phyloP scores from a whole-genome alignment of 2,888 invertebrate species.

The Hoplodrina blanda region DNA sequence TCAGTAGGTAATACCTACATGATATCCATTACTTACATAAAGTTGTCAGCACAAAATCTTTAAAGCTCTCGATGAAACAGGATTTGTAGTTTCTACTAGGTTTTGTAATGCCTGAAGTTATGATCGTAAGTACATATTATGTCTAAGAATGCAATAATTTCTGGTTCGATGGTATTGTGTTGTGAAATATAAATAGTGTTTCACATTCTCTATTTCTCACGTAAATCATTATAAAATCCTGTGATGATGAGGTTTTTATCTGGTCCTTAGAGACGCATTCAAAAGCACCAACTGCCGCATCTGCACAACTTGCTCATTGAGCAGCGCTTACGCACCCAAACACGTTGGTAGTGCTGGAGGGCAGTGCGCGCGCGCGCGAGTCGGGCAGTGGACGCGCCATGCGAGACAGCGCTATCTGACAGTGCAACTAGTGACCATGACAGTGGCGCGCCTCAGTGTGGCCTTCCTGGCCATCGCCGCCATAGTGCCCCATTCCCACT shows the following conservation, averaged over 20 bases:
- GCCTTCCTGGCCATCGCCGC: slow-evolving; percentile 72
- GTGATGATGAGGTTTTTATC: not conserved
- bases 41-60: too few relatives aligned
- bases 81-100: too few relatives aligned
- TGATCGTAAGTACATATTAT: too few relatives aligned
- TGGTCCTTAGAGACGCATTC: slow-evolving; percentile 1
- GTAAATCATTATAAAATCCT: not conserved
- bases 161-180: too few relatives aligned
- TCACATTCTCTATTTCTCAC: too few relatives aligned
- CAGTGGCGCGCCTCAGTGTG: slow-evolving; percentile 70
- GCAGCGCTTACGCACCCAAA: slow-evolving; percentile 64
- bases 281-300: slow-evolving; percentile 20
- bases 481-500: slow-evolving; percentile 70
- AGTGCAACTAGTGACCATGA: slow-evolving; percentile 74
- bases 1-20: too few relatives aligned
- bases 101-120: too few relatives aligned
- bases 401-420: slow-evolving; percentile 70
- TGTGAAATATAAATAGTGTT: too few relatives aligned
- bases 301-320: slow-evolving; percentile 53
- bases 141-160: too few relatives aligned
- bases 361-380: slow-evolving; percentile 76
- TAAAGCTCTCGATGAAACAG: too few relatives aligned
- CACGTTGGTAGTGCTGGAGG: slow-evolving; percentile 81
- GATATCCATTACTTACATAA: too few relatives aligned
- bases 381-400: slow-evolving; percentile 78